Evolutionary conservation across 64 coral and sea anemone genomes (phyloP), one percentile per base, ranked within the genome.

Genomic region (Acropora yongei): DNA sequence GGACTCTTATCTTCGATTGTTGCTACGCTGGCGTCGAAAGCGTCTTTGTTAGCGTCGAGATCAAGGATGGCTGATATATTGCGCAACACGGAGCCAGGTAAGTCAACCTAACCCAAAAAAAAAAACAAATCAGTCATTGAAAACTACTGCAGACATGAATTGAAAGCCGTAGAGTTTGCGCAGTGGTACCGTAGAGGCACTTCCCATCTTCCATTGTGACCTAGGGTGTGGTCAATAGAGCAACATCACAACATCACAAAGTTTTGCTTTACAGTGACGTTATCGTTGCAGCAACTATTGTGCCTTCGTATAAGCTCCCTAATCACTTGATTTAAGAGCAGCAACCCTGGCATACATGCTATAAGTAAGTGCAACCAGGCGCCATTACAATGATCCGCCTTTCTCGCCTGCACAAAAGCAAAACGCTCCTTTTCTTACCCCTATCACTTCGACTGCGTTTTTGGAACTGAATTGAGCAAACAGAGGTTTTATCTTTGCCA

Each of bases 401-500:
- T 63, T 63, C 16, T 13, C 60, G 1, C 60, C 11, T 11, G 0
- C 11, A 13, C 60, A 13, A 8, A 63, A 5, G 16, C 8, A 63
- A 63, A 63, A 4, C 1, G 2, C 11, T 41, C 68, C 18, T 30
- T 71, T 71, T 14, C 86, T n/a, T 86, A 93, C 91, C 87, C 88
- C 94, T 69, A 93, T 92, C 44, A 98, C 86, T 92, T 93, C 94
- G 43, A 94, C 91, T 9, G 89, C 89, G 4, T 77, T 77, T 58
- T 97, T 97, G 1, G 90, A 78, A 18, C 92, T 84, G 80, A 99
- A 79, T 75, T 93, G 60, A 18, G 75, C 57, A 17, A 99, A 41
- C 0, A 92, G 74, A 18, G 94, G 94, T 11, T 88, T 93, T 65
- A 96, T 93, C 90, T 94, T 99, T 6, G 97, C 93, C 74, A 94